phyloP scores from a whole-genome alignment of 2,888 invertebrate genomes.

The Oscheius myriophilus region DNA sequence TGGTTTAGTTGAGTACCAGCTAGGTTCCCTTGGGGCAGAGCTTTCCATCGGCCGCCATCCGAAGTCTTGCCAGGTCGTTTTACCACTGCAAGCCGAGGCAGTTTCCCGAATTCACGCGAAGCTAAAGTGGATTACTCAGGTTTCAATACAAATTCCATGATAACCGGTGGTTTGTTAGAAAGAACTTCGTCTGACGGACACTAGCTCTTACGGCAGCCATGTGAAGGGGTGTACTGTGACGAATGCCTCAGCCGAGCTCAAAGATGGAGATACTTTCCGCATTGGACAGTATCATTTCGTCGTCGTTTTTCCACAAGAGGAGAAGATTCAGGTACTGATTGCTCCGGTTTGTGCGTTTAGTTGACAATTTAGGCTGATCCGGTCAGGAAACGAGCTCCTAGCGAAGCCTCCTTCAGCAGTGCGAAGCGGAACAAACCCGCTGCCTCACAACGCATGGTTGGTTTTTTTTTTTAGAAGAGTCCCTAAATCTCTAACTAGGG shows the following conservation, averaged over 20 bases:
- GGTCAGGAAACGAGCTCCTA: neutral
- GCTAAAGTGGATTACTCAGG: neutral
- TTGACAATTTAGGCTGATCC: neutral
- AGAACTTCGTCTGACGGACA: too few relatives aligned
- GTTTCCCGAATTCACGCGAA: constrained; percentile 6
- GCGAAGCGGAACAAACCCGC: neutral
- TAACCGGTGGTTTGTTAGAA: too few relatives aligned
- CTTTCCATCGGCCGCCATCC: constrained; percentile 3
- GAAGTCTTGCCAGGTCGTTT: neutral
- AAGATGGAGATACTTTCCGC: too few relatives aligned
- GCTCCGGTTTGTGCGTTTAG: neutral
- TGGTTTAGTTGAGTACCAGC: too few relatives aligned
- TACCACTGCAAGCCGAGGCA: neutral
- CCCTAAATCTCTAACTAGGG: too few relatives aligned
- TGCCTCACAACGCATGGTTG: too few relatives aligned
- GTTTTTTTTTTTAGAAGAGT: neutral
- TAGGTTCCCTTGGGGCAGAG: constrained; percentile 1
- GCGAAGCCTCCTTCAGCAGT: neutral
- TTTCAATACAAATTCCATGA: neutral
- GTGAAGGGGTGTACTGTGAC: too few relatives aligned
- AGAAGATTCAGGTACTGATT: too few relatives aligned
- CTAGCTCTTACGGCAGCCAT: too few relatives aligned
- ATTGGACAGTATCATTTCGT: too few relatives aligned
- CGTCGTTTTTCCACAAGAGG: too few relatives aligned
- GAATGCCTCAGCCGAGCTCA: too few relatives aligned